Evolutionary conservation across 53 echinoderm and acorn worm species (phyloP).

Genomic region (Henricia sp.): DNA sequence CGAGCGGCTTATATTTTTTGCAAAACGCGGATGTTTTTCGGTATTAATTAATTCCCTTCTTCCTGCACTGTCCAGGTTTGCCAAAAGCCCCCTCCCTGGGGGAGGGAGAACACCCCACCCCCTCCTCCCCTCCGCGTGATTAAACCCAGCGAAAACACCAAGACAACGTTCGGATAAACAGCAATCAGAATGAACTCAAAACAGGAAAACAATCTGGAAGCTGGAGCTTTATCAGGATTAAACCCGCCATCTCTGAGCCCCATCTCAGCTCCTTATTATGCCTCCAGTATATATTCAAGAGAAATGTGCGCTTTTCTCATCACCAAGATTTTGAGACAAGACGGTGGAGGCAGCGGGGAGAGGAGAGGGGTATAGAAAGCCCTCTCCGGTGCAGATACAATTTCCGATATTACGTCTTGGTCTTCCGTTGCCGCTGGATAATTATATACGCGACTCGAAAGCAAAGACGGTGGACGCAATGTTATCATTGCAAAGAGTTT

Average conservation of each 20-base stretch:
- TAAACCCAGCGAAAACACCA: not conserved
- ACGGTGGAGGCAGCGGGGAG: not conserved
- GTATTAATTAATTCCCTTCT: too few species aligned
- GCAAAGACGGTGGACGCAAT: not conserved
- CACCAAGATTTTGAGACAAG: not conserved
- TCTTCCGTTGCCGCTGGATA: constrained; percentile 32
- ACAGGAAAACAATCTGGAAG: not conserved
- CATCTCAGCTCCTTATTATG: not conserved
- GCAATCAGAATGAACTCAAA: constrained; percentile 8
- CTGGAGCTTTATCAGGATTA: not conserved
- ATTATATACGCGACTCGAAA: not conserved
- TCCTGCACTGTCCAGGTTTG: too few species aligned
- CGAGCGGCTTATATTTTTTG: too few species aligned
- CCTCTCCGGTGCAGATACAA: constrained; percentile 42
- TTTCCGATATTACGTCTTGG: constrained; percentile 51
- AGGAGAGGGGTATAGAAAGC: not conserved
- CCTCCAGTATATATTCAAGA: not conserved
- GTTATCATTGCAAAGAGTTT: not conserved
- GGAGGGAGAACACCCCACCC: not conserved
- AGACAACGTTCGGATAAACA: constrained; percentile 18
- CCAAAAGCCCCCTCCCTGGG: not conserved
- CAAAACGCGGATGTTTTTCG: too few species aligned
- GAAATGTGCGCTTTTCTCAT: not conserved
- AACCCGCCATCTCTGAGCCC: not conserved
- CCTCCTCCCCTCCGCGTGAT: not conserved